Evolutionary conservation across 2,113 vertebrate genomes (phyloP), one percentile per base, ranked within the genome.

Genomic region (Dipodomys ordii): DNA sequence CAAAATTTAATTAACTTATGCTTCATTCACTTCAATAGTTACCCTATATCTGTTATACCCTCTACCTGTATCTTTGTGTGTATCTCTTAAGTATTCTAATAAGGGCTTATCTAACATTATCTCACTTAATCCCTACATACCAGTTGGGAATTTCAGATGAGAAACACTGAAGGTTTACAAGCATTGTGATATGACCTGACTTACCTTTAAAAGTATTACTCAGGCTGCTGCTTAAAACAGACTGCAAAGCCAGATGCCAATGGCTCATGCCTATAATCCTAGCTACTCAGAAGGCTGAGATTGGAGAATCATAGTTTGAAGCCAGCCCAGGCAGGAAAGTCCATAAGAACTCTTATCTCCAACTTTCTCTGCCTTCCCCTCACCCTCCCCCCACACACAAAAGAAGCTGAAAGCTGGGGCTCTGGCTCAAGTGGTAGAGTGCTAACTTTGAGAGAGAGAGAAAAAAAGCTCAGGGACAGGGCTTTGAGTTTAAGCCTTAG

Each of bases 81-180:
- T 46, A 16, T 76, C 77, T 83, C 15, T 85, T 81, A 92, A 35
- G 62, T 73, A 60, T 19, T 71, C 27, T 60, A n/a, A 22, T 86
- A n/a, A 64, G 49, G 46, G 39, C 64, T 94, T 79, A 94, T 78
- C 65, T 81, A 71, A 84, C 69, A 53, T 78, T 72, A 72, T 87
- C 62, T 89, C 88, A 83, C 19, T 46, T 94, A 93, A 94, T 81
- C 62, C 46, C 9, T 35, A 73, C 0, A 28, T 1, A 20, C 11
- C 62, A 90, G 23, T 90, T 60, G 80, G 35, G 83, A 73, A 18
- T 85, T 80, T 62, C 39, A 91, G 77, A 81, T 68, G 76, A 93
- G 85, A 84, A 39, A 39, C 35, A 39, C 35, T 39, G 35, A 39
- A 39, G 35, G 35, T 39, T 39, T 53, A 39, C 39, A 39, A 39